Evolutionary conservation across 2,113 vertebrate species (phyloP), one percentile per base, ranked within the genome.

Genomic region (Reinhardtius hippoglossoides): DNA sequence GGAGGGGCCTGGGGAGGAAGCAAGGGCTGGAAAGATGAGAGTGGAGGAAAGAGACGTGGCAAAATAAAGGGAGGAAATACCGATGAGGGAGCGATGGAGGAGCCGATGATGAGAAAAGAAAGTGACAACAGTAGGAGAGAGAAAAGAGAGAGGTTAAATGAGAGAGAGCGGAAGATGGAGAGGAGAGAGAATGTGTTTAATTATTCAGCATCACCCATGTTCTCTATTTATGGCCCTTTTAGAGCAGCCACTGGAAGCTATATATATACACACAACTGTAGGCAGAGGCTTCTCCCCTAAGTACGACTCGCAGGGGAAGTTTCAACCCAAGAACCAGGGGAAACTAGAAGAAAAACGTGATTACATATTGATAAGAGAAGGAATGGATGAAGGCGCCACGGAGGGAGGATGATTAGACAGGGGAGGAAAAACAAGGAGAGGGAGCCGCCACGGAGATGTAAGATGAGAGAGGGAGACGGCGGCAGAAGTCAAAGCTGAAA

Each of bases 161-260:
- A 73, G 65, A 69, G 65, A 71, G 76, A 52, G 56, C 58, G 62
- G 54, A 35, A 42, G 80, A 87, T 13, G 10, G 26, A 18, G 72
- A 76, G 50, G 73, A 87, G 73, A 83, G 77, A 86, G 89, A 87
- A 74, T 42, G 75, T 76, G 81, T 86, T 94, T 88, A 94, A 93
- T 93, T 92, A 94, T 94, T 94, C 80, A 94, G 80, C 79, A 86
- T 81, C 87, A 90, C 79, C 87, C 87, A 54, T 93, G 90, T 91
- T 92, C 89, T 88, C 89, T 93, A 94, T 94, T 90, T 92, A 92
- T 88, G 84, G 92, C 62, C 80, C 88, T 91, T 92, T 91, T 88
- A 88, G 81, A 90, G 84, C 81, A 71, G 80, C 80, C 89, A 82
- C 77, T 26, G 16, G 83, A 80, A 84, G 67, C 72, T 81, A 83